A percentile compares a stretch with the other conserved stretches of the same genome.
Evolutionary conservation across 1,140 invertebrate genomes (phyloP).

Genomic region (Gryllus bimaculatus): DNA sequence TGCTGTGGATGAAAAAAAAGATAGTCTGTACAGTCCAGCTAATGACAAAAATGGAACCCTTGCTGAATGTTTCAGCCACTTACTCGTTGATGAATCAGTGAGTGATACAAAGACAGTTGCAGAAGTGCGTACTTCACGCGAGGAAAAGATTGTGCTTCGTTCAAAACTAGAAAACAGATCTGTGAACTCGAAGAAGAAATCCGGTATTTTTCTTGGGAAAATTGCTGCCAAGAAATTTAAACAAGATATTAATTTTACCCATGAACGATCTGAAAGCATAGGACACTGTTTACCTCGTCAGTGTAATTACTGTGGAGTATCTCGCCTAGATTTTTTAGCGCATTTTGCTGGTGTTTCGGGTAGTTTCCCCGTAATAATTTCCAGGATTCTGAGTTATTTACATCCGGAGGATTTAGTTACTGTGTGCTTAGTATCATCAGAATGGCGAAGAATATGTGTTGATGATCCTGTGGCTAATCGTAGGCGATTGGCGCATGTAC

Average conservation of each 20-base stretch:
- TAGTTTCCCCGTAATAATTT: not conserved
- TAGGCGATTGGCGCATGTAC: constrained; percentile 30
- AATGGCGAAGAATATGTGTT: constrained; percentile 32
- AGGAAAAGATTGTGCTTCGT: not conserved
- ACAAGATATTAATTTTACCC: not conserved
- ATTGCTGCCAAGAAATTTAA: not conserved
- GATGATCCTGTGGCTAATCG: constrained; percentile 30
- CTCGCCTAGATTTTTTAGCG: not conserved
- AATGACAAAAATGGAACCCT: not conserved
- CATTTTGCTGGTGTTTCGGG: not conserved
- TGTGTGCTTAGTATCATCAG: constrained; percentile 33
- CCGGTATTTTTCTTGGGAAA: not conserved
- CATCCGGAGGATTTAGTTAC: constrained; percentile 32
- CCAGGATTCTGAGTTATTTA: constrained; percentile 30
- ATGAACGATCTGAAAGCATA: not conserved
- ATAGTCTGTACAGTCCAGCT: no score
- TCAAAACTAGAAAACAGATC: not conserved
- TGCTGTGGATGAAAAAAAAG: no score
- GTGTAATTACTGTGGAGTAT: not conserved
- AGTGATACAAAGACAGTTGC: not conserved
- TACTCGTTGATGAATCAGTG: not conserved
- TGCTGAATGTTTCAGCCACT: not conserved
- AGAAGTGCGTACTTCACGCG: not conserved
- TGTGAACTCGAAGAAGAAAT: not conserved
- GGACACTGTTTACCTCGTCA: not conserved